Percentiles rank a stretch among this genome's conserved stretches.
Conservation (phyloP, 2,113 vertebrate genomes). For the Falcunculus frontatus region DNA sequence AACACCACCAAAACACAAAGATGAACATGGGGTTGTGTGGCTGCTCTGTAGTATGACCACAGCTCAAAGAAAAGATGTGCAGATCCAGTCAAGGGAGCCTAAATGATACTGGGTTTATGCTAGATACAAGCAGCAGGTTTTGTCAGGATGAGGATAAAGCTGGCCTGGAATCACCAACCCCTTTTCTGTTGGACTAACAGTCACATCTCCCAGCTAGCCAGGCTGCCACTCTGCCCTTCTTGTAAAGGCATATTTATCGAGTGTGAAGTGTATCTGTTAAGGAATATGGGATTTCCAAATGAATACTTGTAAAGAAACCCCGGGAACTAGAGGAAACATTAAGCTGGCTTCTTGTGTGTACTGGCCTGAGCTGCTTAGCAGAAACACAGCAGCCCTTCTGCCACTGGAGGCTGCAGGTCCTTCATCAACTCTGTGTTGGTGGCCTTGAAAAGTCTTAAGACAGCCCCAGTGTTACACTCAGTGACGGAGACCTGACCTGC, state of each 20-base stretch:
- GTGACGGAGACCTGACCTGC: background rate
- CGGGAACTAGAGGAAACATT: background rate
- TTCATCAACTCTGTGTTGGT: background rate
- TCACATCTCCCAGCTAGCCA: background rate
- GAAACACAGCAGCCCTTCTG: background rate
- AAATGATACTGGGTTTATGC: background rate
- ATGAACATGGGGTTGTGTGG: accelerated
- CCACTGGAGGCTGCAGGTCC: accelerated
- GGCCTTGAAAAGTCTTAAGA: background rate
- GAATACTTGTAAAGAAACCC: background rate
- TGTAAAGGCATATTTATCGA: background rate
- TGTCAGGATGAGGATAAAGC: background rate
- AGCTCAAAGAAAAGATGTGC: background rate
- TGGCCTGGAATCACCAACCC: background rate
- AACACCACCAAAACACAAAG: background rate
- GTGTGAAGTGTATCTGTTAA: background rate
- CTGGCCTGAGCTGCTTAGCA: background rate
- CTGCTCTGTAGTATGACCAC: background rate
- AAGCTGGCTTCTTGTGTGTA: background rate
- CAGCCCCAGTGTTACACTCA: background rate
- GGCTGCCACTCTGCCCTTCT: background rate
- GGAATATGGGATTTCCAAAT: background rate
- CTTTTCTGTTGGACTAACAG: background rate
- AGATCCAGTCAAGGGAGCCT: background rate
- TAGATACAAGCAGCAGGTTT: background rate